Evolutionary conservation across 2,113 vertebrate species (phyloP).

Genomic region (Tylochromis polylepis): DNA sequence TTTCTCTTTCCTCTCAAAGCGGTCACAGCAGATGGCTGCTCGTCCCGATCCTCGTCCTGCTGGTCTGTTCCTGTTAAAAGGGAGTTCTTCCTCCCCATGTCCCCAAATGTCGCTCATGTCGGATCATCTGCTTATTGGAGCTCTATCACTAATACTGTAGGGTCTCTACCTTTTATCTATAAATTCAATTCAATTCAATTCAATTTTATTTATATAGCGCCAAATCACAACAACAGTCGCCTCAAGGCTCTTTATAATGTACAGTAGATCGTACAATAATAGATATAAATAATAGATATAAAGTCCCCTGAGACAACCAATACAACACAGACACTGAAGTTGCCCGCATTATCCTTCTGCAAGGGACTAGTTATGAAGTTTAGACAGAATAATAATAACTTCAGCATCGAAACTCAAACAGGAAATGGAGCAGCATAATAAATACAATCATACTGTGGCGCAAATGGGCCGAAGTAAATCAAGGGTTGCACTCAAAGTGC

Average conservation of each 20-base stretch:
- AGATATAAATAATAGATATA: no score
- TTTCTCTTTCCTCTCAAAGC: not conserved
- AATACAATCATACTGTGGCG: not conserved
- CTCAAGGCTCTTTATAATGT: no score
- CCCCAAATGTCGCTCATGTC: not conserved
- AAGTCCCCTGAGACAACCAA: not conserved
- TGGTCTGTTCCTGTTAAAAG: no score
- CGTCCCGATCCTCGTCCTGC: not conserved
- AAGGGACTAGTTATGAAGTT: not conserved
- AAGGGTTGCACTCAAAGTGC: no score
- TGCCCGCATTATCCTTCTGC: not conserved
- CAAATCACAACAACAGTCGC: no score
- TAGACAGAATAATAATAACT: not conserved
- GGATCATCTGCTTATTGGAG: not conserved
- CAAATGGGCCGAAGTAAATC: not conserved
- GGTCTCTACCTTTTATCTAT: not conserved
- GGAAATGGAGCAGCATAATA: not conserved
- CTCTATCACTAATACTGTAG: not conserved
- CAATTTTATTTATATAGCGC: no score
- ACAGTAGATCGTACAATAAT: no score
- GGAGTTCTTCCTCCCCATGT: no score
- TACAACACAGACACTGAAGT: not conserved
- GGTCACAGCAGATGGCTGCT: not conserved
- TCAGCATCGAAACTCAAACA: not conserved
- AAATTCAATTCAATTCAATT: no score